Conservation (phyloP, 2,888 invertebrate genomes). For the Pardosa pseudoannulata region DNA sequence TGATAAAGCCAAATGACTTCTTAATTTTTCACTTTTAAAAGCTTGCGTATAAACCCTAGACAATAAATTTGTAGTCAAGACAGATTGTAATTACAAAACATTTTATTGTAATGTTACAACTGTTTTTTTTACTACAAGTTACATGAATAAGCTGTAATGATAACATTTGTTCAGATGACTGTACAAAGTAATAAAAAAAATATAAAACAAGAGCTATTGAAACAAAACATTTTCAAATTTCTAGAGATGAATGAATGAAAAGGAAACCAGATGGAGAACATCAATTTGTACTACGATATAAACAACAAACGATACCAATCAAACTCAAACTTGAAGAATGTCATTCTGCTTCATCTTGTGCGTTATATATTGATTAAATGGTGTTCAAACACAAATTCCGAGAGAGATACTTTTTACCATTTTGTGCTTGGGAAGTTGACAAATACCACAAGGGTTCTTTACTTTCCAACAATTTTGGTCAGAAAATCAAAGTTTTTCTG, state of each 20-base stretch:
- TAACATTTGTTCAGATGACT: constrained; percentile 68
- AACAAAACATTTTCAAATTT: constrained; percentile 27
- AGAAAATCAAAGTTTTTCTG: no score
- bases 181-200: constrained; percentile 50
- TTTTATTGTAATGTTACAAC: constrained; percentile 6
- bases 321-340: constrained; percentile 42
- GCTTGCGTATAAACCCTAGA: no score
- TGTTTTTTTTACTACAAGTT: constrained; percentile 51
- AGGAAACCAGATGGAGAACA: constrained; percentile 30
- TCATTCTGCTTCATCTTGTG: constrained; percentile 59
- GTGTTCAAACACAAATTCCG: background rate
- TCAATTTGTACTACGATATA: constrained; percentile 62
- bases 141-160: constrained; percentile 54
- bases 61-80: background rate
- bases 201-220: constrained; percentile 24
- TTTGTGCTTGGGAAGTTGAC: background rate
- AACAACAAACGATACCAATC: constrained; percentile 36
- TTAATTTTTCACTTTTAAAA: no score
- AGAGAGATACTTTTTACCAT: background rate
- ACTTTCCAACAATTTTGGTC: no score
- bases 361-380: constrained; percentile 38
- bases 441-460: background rate
- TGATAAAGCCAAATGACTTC: no score
- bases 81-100: constrained; percentile 9
- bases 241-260: constrained; percentile 32